Evolutionary conservation across 1,140 invertebrate species (phyloP), one percentile per base, ranked within the genome.

Genomic region (Macrotrachela quadricornifera): DNA sequence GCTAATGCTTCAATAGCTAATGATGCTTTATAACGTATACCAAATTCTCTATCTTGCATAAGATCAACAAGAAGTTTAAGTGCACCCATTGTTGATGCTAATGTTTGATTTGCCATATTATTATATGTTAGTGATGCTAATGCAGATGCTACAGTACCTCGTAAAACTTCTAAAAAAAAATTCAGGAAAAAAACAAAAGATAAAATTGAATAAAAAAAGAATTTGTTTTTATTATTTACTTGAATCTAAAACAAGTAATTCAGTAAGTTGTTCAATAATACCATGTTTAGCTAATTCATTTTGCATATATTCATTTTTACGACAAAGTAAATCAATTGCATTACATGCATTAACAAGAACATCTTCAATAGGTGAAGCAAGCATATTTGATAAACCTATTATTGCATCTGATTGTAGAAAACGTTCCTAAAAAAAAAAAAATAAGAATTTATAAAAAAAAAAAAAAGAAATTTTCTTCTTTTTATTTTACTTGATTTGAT

Each of bases 331-430:
- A 62, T 13, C 69, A 13, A 71, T 61, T 8, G 67, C 67, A 50
- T 70, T 70, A 6, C 69, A 64, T 1, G 65, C 60, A 57, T 71
- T 70, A 11, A 68, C 64, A 37, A 70, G 53, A 0, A 71, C 64
- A 56, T 69, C 69, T 46, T 70, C 67, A 14, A 67, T 51, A 30
- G 66, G 60, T 0, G 64, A 68, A 43, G 68, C 62, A 21, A 71
- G 49, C 12, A 70, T 49, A n/a, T 50, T n/a, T 10, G 30, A 54
- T 50, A 1, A 49, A 17, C 11, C 30, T 14, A 16, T 54, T 15
- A 38, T 39, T n/a, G 12, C 49, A 53, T 15, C 42, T 38, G 11
- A 44, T 42, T 36, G 43, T 17, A 14, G 45, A 50, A 56, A 56
- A 51, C 18, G 37, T 30, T 43, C 10, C 16, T 40, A 21, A 51